Evolutionary conservation across 2,797 vertebrate species (phyloP), one percentile per base, ranked within the genome.

Genomic region (Cyclura pinguis): DNA sequence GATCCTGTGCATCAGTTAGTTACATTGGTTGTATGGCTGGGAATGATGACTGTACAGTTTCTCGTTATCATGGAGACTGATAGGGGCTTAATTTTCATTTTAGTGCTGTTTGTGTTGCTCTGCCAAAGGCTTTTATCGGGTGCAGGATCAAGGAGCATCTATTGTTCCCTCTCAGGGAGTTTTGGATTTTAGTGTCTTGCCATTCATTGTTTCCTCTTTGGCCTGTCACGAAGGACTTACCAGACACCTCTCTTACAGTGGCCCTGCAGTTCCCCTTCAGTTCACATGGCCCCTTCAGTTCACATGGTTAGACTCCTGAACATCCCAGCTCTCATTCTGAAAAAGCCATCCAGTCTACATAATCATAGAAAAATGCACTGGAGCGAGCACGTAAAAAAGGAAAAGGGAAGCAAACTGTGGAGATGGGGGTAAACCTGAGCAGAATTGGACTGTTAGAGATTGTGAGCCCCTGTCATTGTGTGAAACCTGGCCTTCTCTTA

Each of bases 71-170:
- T 80, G 59, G 38, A 89, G 12, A 13, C 6, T 50, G 42, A 62
- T 35, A 35, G 24, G 20, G 62, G 16, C 20, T 69, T 77, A 16
- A 64, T 78, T 47, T 78, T 89, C 42, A 14, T 67, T 85, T 77
- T 52, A 69, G 62, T 18, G 64, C 50, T 69, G n/a, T 42, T 85
- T 67, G 57, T 64, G 62, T 89, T 55, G 22, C 10, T 78, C 82
- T 69, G 62, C 74, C 88, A 89, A 89, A 84, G 18, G 72, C 13
- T 74, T 29, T 62, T 83, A 42, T 32, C 22, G 67, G n/a, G 67
- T 24, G 24, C 27, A 64, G 59, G 38, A 64, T 69, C 74, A 85
- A 50, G 52, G 8, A 47, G 29, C 18, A 78, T 10, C 50, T 64
- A 72, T n/a, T 35, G 22, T 59, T 59, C 72, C 22, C 77, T 76